Percentiles rank a stretch among this genome's conserved stretches.
Conservation (phyloP, 2,888 invertebrate species). For the Pristionchus japonicus region DNA sequence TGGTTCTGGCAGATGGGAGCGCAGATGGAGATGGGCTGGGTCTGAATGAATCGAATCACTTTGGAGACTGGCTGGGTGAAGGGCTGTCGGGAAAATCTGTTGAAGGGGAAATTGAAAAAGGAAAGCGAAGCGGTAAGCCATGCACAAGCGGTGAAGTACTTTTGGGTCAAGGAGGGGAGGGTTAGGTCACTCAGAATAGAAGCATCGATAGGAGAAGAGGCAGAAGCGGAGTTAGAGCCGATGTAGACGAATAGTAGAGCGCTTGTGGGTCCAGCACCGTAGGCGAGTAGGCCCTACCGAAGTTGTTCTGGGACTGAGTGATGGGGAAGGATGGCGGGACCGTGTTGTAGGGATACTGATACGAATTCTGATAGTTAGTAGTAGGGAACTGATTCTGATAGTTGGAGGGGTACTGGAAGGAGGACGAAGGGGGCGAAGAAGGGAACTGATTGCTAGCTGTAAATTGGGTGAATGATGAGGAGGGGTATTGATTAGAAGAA, state of each 20-base stretch:
- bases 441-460: neutral
- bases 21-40: slow-evolving; percentile 29
- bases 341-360: neutral
- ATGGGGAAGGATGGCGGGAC: neutral
- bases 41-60: slow-evolving; percentile 14
- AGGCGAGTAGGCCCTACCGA: neutral
- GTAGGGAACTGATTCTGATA: neutral
- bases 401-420: neutral
- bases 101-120: neutral
- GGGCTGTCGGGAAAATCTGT: neutral
- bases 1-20: neutral
- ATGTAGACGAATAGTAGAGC: slow-evolving; percentile 3
- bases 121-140: neutral
- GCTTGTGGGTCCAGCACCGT: neutral
- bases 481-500: neutral
- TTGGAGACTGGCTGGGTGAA: neutral
- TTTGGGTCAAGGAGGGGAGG: neutral
- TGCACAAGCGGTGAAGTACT: neutral
- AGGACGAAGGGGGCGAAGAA: neutral
- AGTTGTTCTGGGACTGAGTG: neutral
- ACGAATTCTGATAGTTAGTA: neutral
- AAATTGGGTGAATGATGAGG: neutral
- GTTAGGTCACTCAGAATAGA: neutral
- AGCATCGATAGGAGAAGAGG: neutral
- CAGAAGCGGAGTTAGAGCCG: neutral